These are phyloP conservation scores for Cynopterus brachyotis DNA, from an alignment of 2,113 vertebrate genomes.

Conservation along the genomic window DNA sequence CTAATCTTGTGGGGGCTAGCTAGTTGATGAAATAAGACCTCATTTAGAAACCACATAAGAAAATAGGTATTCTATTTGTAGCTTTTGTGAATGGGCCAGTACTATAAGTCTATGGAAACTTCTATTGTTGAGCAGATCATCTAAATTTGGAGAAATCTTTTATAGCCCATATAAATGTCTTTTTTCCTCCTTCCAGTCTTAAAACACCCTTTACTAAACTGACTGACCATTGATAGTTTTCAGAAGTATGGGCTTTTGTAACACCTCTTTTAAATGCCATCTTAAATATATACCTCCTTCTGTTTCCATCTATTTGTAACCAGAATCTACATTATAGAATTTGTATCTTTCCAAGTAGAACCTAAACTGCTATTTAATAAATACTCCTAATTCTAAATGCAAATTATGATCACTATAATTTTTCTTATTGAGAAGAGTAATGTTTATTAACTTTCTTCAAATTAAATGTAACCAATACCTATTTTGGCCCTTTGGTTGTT, in stretches of 20 bases:
- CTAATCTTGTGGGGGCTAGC: neutral
- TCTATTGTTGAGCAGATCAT: neutral
- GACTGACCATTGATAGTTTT: slow-evolving; percentile 33
- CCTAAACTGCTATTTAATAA: slow-evolving; percentile 39
- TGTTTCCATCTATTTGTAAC: slow-evolving; percentile 54
- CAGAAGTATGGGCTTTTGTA: slow-evolving; percentile 18
- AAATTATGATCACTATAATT: slow-evolving; percentile 56
- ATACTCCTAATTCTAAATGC: slow-evolving; percentile 59
- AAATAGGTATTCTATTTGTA: neutral
- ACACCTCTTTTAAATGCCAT: slow-evolving; percentile 42
- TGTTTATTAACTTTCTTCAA: slow-evolving; percentile 60
- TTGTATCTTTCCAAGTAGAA: slow-evolving; percentile 36
- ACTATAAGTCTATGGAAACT: neutral
- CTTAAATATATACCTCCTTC: slow-evolving; percentile 53
- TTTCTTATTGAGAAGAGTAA: slow-evolving; percentile 62
- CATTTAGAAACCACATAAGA: neutral
- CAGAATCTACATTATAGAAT: slow-evolving; percentile 59
- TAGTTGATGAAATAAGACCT: neutral
- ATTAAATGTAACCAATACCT: slow-evolving; percentile 55
- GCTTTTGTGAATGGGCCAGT: neutral
- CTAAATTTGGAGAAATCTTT: slow-evolving; percentile 2
- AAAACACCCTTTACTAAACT: slow-evolving; percentile 38
- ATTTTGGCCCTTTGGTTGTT: slow-evolving; percentile 23
- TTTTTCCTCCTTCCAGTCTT: neutral
- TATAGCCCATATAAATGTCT: neutral